These are phyloP conservation scores for Melikaiella ostensackeni DNA, from an alignment of 2,888 invertebrate species.

Conservation along the genomic window DNA sequence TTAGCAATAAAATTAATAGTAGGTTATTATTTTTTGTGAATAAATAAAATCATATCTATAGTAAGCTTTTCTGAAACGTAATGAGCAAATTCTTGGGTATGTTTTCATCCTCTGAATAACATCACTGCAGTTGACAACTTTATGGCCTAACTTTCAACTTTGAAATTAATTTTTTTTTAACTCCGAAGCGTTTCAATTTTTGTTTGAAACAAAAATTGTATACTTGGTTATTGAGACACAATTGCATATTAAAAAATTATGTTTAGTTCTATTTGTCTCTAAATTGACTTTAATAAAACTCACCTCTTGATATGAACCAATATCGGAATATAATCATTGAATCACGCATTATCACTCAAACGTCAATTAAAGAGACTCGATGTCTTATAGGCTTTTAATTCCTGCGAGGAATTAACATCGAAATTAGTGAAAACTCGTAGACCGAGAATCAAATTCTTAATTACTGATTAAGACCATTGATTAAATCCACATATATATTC, in stretches of 20 bases:
- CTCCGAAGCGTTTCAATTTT: not conserved
- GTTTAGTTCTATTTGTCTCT: too few relatives aligned
- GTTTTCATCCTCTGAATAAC: not conserved
- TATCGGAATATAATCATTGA: not conserved
- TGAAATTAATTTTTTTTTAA: not conserved
- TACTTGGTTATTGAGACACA: not conserved
- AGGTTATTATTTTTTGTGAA: not conserved
- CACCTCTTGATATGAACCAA: not conserved
- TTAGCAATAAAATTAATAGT: not conserved
- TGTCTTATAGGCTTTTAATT: not conserved
- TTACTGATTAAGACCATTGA: too few relatives aligned
- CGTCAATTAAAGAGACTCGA: not conserved
- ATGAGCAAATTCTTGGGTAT: not conserved
- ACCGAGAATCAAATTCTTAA: not conserved
- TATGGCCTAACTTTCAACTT: not conserved
- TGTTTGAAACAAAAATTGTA: not conserved
- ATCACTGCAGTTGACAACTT: not conserved
- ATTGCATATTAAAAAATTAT: not conserved
- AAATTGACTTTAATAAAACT: too few relatives aligned
- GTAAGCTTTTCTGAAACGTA: not conserved
- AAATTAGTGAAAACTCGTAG: not conserved
- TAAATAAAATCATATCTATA: not conserved
- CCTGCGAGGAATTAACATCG: not conserved
- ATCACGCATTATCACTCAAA: slow-evolving; percentile 1
- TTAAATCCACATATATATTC: too few relatives aligned